Evolutionary conservation across 1,140 invertebrate species (phyloP), one percentile per base, ranked within the genome.

Genomic region (Drosophila parvula): DNA sequence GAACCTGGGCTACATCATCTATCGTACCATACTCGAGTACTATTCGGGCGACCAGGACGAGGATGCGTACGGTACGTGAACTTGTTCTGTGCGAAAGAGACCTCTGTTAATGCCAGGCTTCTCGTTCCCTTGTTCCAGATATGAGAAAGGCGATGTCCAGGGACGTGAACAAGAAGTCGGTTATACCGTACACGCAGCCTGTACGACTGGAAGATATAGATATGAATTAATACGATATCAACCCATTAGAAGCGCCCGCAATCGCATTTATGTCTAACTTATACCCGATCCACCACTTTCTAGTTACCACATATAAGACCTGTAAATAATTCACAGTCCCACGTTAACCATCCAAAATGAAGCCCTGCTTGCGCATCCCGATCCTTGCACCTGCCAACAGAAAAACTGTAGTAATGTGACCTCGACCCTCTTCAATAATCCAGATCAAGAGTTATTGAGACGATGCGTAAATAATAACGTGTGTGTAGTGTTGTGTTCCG

Each of bases 41-140:
- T 99, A 99, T 92, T 98, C 97, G 47, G 98, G 98, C 38, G 97
- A 98, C 93, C 97, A 97, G 30, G 98, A 99, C 93, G 98, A 99
- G 95, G 97, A 99, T 95, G 99, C 98, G 71, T 99, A 97, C 95
- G 98, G 98, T 98, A 95, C 34, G 69, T 38, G 5, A 5, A 28
- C 5, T 11, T 27, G 0, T 30, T 3, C 5, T 18, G 5, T n/a
- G 10, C 12, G 8, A 6, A 10, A 12, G 12, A 5, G 14, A 18
- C 5, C 0, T 28, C 18, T 16, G 6, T 28, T 27, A 36, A 55
- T 27, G 12, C 51, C 8, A 27, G 32, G 32, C 3, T 14, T 16
- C 90, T 76, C 91, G 91, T 5, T 30, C 30, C 7, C 90, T 74
- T 91, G 90, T 92, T 90, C 56, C 93, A 99, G 98, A 99, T 94